Conservation (phyloP, 2,888 invertebrate species). For the Ennomos fuscantarius region DNA sequence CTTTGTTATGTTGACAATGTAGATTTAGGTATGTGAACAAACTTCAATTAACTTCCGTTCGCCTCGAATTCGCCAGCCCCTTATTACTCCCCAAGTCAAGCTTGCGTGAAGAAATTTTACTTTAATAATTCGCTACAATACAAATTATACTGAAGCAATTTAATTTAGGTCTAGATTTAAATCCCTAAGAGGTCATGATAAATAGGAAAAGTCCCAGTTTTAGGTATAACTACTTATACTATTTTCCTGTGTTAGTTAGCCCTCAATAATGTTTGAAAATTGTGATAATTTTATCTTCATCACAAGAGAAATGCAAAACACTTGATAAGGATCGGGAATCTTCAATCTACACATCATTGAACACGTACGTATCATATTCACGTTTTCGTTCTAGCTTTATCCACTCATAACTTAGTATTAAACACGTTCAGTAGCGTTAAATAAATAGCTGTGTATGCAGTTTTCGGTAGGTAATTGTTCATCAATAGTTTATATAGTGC, state of each 20-base stretch:
- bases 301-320: conserved; percentile 21
- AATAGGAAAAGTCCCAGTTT: too few relatives aligned
- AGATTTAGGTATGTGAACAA: too few relatives aligned
- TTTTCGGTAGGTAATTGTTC: conserved; percentile 24
- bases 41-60: too few relatives aligned
- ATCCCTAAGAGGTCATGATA: too few relatives aligned
- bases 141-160: too few relatives aligned
- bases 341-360: neutral
- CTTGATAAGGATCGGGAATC: conserved; percentile 17
- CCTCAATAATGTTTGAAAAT: neutral
- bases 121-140: too few relatives aligned
- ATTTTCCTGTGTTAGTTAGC: too few relatives aligned
- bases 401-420: conserved; percentile 15
- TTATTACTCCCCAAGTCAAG: too few relatives aligned
- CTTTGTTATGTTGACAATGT: too few relatives aligned
- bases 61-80: too few relatives aligned
- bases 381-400: conserved; percentile 35
- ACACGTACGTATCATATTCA: conserved; percentile 38
- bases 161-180: neutral
- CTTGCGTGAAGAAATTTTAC: too few relatives aligned
- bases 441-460: conserved; percentile 37
- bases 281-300: conserved; percentile 6
- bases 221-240: too few relatives aligned
- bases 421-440: conserved; percentile 44
- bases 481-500: conserved; percentile 16